These are phyloP conservation scores for Hippasteria phrygiana DNA, from an alignment of 53 echinoderm and acorn worm genomes.

Conservation along the genomic window DNA sequence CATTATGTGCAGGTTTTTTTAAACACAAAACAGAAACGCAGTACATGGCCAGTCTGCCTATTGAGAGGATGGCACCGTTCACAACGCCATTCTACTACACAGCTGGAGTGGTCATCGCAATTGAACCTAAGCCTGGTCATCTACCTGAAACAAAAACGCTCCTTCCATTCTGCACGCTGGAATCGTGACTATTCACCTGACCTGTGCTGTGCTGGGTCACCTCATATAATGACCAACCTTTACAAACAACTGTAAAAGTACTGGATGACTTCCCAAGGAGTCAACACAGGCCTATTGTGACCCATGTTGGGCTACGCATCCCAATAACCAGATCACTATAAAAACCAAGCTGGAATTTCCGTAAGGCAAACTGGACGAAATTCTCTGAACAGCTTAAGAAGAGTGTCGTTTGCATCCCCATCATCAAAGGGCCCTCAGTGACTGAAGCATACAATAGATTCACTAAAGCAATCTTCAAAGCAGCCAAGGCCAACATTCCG, in stretches of 20 bases:
- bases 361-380: slow-evolving; percentile 4
- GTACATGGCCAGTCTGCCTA: slow-evolving; percentile 63
- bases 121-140: not conserved
- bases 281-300: not conserved
- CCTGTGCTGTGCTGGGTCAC: not conserved
- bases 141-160: slow-evolving; percentile 14
- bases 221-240: slow-evolving; percentile 4
- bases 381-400: not conserved
- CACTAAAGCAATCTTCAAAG: slow-evolving; percentile 39
- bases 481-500: slow-evolving; percentile 43
- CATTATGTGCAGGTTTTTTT: slow-evolving; percentile 60
- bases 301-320: slow-evolving; percentile 28
- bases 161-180: too few relatives aligned
- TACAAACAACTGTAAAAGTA: not conserved
- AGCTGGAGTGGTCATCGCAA: slow-evolving; percentile 62
- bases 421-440: not conserved
- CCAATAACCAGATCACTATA: not conserved
- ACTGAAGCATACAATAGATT: slow-evolving; percentile 5
- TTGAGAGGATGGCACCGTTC: slow-evolving; percentile 64
- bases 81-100: slow-evolving; percentile 71
- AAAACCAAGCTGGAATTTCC: slow-evolving; percentile 25
- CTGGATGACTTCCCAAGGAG: slow-evolving; percentile 24
- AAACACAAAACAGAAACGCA: slow-evolving; percentile 68
- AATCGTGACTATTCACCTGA: not conserved
- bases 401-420: not conserved